Percentiles rank a stretch among this genome's conserved stretches.
These are phyloP conservation scores for Saccopteryx bilineata DNA, from an alignment of 2,113 vertebrate species.

Conservation along the genomic window DNA sequence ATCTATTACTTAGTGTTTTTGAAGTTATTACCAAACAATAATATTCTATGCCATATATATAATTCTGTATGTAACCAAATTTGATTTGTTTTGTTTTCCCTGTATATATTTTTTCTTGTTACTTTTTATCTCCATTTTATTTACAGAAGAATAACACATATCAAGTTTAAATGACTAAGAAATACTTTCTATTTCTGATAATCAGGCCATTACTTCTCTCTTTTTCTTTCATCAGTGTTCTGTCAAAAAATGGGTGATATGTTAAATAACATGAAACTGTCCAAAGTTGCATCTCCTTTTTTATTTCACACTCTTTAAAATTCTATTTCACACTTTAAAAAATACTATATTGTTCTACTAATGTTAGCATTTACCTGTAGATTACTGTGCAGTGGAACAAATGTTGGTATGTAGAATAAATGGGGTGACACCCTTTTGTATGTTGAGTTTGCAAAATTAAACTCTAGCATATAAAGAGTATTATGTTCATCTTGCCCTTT, in stretches of 20 bases:
- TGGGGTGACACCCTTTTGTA: background rate
- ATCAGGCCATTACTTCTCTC: background rate
- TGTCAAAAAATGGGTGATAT: background rate
- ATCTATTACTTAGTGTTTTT: background rate
- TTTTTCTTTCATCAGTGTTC: background rate
- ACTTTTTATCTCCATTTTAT: background rate
- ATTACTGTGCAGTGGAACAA: background rate
- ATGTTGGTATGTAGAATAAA: constrained; percentile 12
- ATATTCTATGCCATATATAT: background rate
- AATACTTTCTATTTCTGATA: background rate
- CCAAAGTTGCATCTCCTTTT: constrained; percentile 3
- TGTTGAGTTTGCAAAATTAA: constrained; percentile 13
- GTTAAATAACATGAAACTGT: background rate
- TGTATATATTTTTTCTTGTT: background rate
- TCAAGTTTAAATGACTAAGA: background rate
- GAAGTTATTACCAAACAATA: background rate
- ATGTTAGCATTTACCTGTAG: background rate
- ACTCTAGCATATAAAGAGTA: background rate
- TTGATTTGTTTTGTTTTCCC: background rate
- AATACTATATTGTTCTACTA: background rate
- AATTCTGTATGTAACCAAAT: background rate
- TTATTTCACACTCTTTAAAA: constrained; percentile 52
- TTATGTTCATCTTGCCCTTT: background rate
- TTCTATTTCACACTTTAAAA: background rate
- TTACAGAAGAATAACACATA: background rate